Base-by-base conservation (phyloP, 92 coral and sea anemone genomes). In the Scolanthus callimorphus region DNA sequence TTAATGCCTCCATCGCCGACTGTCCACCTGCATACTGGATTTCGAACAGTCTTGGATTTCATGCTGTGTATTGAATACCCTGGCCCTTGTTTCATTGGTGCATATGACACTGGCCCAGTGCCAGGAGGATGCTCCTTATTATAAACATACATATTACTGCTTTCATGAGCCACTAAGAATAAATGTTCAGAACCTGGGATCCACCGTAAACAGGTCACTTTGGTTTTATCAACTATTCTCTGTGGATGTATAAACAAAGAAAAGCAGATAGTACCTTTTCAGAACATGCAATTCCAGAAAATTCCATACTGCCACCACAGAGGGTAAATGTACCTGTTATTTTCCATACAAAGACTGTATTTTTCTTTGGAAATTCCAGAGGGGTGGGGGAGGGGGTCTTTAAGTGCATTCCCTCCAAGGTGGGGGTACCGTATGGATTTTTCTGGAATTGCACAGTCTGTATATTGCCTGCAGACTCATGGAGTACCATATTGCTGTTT, bases 81-180 rank as follows among this genome's bases (percentile, higher is more conserved):
- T 0, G 98, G 98, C 38, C 98, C 98, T 61, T 92, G 98, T 72
- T 92, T 92, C 80, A 92, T 90, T 20, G 83, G 37, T 6, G 95
- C 81, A 58, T 88, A 92, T 34, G 85, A 89, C 11, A 95, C 90
- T 12, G 94, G 81, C 0, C 90, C 96, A 1, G 77, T 27, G 3
- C 88, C 86, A 10, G 96, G 58, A 2, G 96, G 98, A 71, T 88
- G 83, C 70, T 92, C 98, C 62, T 92, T 92, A 62, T 88, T 92
- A 66, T 92, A 92, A 1, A 92, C 98, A 84, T 88, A 92, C 98
- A 92, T 92, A 69, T 80, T 84, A 52, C 98, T 96, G 71, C 94
- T 92, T 4, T 88, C 96, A 25, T 92, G 89, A 1, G 98, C 90
- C 25, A 85, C 96, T 22, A 92, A 67, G 60, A 92, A 92, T 70